Percentiles rank a stretch among this genome's conserved stretches.
Conservation (phyloP, 2,113 vertebrate genomes). For the Trochalopteron elliotii region DNA sequence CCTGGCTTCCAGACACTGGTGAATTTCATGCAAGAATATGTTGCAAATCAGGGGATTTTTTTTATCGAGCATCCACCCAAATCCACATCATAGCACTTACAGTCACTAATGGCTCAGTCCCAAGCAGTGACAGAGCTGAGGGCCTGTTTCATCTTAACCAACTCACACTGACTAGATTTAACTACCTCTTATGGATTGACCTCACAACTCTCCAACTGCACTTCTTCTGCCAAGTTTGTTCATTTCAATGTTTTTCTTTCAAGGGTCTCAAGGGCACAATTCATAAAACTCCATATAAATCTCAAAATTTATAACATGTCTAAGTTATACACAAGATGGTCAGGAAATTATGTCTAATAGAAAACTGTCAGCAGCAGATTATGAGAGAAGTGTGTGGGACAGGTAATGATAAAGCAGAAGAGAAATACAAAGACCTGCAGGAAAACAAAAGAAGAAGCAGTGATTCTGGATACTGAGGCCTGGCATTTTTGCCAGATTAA, state of each 20-base stretch:
- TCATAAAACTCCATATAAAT: constrained; percentile 40
- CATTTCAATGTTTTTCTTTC: not conserved
- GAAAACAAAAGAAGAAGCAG: not conserved
- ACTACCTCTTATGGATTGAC: not conserved
- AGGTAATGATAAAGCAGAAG: constrained; percentile 1
- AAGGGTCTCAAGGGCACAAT: constrained; percentile 39
- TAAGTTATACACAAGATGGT: constrained; percentile 48
- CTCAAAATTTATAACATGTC: constrained; percentile 36
- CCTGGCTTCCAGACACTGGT: not conserved
- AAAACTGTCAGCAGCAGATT: constrained; percentile 54
- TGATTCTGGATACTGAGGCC: not conserved
- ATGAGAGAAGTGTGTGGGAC: not conserved
- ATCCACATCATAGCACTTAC: not conserved
- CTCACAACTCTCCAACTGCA: constrained; percentile 1
- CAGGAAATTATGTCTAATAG: constrained; percentile 50
- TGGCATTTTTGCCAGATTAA: not conserved
- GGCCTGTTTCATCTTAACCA: constrained; percentile 28
- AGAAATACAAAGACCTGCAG: not conserved
- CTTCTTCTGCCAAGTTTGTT: constrained; percentile 41
- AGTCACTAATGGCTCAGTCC: not conserved
- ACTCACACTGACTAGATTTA: constrained; percentile 6
- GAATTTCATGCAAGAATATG: not conserved
- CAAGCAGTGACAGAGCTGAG: constrained; percentile 11
- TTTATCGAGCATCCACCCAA: not conserved
- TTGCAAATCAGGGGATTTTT: not conserved